Base-by-base conservation (phyloP, 2,113 vertebrate genomes). In the Campylorhamphus procurvoides region DNA sequence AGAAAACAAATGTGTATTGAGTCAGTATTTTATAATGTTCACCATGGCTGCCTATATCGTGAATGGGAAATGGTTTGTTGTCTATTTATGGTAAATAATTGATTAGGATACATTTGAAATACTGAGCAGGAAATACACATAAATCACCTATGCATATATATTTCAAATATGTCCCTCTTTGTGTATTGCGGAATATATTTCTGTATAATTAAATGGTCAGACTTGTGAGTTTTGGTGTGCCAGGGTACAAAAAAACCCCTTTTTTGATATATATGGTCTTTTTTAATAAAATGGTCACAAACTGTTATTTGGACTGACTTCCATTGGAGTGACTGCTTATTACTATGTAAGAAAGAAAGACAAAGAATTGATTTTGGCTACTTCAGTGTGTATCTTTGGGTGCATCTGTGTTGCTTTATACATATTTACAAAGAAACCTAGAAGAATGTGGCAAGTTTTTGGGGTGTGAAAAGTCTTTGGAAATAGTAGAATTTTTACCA, bases 171-270 rank as follows among this genome's bases (percentile, higher is more conserved):
- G 55, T 86, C 9, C 16, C 12, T 44, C 2, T 46, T 4, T 72
- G 28, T 66, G 15, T 50, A 64, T 35, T 37, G 12, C 31, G 7
- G 13, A 55, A 20, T 59, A 11, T 64, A 60, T 75, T 29, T 67
- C 31, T 69, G 13, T 50, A 13, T 31, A 75, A n/a, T 35, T 89
- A 87, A 59, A 82, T 52, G 2, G 14, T 40, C 5, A 47, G 53
- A 58, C 10, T 62, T 82, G 22, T 69, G 42, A 93, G 72, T 82
- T 82, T 75, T 22, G 25, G 15, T 9, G 5, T 18, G 73, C 76
- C 37, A 60, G 47, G 9, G 28, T 46, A 35, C 17, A 42, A 78
- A 77, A 73, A 62, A 0, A 0, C 5, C 37, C 1, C 1, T 60
- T 66, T 35, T 28, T 13, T 50, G 8, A 46, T 9, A 37, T 42